Evolutionary conservation across 1,140 invertebrate species (phyloP), one percentile per base, ranked within the genome.

Genomic region (Sminthurides bifidus): DNA sequence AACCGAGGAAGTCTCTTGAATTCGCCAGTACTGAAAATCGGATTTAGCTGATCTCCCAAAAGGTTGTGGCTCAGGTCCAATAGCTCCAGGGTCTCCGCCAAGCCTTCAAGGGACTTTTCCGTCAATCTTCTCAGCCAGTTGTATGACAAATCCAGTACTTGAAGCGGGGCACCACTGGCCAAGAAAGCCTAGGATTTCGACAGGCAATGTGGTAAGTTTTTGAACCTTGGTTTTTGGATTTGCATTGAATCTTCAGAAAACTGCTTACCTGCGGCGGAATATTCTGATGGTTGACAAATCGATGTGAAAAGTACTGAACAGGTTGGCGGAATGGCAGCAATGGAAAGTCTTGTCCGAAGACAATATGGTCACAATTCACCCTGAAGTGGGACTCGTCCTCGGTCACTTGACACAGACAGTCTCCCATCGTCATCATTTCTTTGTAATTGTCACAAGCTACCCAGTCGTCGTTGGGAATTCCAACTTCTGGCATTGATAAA

Each of bases 11-110:
- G 68, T n/a, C 81, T 79, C 55, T 85, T 84, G 53, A 91, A 81
- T 68, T 91, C 87, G 21, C 79, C 81, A 12, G 81, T 85, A 1
- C 85, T 85, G 68, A 92, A 92, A 56, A 92, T 87, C 0, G 88
- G 88, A 71, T 91, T 92, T 1, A 92, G 72, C 63, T 83, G 86
- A 66, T 92, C 87, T 1, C 89, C 89, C 2, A 93, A 72, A 19
- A 88, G 72, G 70, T 93, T 93, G 65, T 88, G 77, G 10, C 80
- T 77, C 17, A 92, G 70, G 26, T 78, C 75, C 33, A 93, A 67
- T 61, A 85, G 81, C 17, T 79, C 79, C 1, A 92, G 68, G 2
- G 81, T 79, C 24, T 68, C 73, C 40, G 77, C 73, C 1, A 88
- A 70, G 0, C 79, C 81, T 31, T 77, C 74, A 29, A 92, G 75